phyloP scores from a whole-genome alignment of 2,888 invertebrate species.

The Xestia xanthographa region DNA sequence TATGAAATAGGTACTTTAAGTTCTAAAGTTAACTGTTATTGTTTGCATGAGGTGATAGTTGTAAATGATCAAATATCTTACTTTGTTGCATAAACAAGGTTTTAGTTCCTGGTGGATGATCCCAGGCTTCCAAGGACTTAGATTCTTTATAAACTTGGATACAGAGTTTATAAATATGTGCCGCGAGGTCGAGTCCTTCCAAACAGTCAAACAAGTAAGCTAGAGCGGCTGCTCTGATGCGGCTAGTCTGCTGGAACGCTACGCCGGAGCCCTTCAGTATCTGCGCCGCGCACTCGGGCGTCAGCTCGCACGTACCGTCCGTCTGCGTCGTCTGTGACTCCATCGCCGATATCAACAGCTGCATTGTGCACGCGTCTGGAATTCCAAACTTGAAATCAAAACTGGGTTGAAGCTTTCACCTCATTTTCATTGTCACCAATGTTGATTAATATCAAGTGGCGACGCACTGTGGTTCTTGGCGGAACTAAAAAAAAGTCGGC shows the following conservation, averaged over 20 bases:
- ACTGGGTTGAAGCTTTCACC: slow-evolving; percentile 71
- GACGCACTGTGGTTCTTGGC: slow-evolving; percentile 63
- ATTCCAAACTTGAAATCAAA: slow-evolving; percentile 55
- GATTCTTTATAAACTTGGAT: slow-evolving; percentile 87
- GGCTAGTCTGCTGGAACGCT: slow-evolving; percentile 86
- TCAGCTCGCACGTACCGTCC: slow-evolving; percentile 83
- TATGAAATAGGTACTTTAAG: background rate
- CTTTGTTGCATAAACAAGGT: slow-evolving; percentile 88
- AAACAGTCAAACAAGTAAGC: slow-evolving; percentile 85
- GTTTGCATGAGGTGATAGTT: too few species aligned
- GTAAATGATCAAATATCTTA: slow-evolving; percentile 59
- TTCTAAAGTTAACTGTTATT: background rate
- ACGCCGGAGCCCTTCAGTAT: slow-evolving; percentile 84
- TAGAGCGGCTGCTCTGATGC: slow-evolving; percentile 80
- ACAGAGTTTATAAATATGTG: slow-evolving; percentile 86
- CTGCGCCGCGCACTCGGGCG: slow-evolving; percentile 83
- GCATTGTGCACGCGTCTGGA: slow-evolving; percentile 88
- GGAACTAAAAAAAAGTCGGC: slow-evolving; percentile 60
- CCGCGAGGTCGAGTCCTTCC: slow-evolving; percentile 82
- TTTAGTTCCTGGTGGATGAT: slow-evolving; percentile 85
- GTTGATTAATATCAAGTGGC: slow-evolving; percentile 62
- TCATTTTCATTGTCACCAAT: slow-evolving; percentile 53
- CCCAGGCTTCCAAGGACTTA: slow-evolving; percentile 86
- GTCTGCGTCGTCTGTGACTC: slow-evolving; percentile 83
- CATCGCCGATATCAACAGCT: slow-evolving; percentile 86